These are phyloP conservation scores for Lysiphlebus fabarum DNA, from an alignment of 1,140 invertebrate species.

Conservation along the genomic window DNA sequence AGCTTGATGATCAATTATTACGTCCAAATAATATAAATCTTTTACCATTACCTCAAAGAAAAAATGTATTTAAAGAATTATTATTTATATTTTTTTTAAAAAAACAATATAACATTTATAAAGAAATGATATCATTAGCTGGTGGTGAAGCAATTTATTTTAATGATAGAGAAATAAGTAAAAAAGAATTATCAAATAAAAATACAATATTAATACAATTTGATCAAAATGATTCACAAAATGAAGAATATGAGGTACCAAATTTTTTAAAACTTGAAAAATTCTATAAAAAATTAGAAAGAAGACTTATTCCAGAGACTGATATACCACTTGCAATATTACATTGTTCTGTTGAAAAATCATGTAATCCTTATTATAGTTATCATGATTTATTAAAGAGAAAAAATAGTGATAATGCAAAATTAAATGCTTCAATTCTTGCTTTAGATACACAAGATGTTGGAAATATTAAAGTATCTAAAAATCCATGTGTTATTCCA, in stretches of 20 bases:
- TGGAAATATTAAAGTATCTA: not conserved
- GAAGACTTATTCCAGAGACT: conserved; percentile 11
- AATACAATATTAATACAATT: conserved; percentile 1
- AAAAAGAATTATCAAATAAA: not conserved
- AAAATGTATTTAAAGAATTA: conserved; percentile 1
- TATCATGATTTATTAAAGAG: conserved; percentile 2
- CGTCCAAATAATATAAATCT: not conserved
- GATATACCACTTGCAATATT: conserved; percentile 6
- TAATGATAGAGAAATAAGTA: not conserved
- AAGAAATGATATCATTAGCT: conserved; percentile 3
- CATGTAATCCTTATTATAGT: conserved; percentile 5
- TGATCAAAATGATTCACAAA: not conserved
- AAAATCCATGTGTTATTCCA: not conserved
- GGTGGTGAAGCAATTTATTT: not conserved
- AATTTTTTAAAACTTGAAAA: not conserved
- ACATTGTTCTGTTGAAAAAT: not conserved
- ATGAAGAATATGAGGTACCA: not conserved
- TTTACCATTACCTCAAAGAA: not conserved
- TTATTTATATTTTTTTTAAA: not conserved
- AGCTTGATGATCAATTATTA: conserved; percentile 1
- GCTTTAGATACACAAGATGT: not conserved
- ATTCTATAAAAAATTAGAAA: not conserved
- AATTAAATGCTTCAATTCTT: not conserved
- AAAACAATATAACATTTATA: not conserved
- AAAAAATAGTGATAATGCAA: not conserved